phyloP scores from a whole-genome alignment of 2,113 vertebrate species.

The Nerophis ophidion region DNA sequence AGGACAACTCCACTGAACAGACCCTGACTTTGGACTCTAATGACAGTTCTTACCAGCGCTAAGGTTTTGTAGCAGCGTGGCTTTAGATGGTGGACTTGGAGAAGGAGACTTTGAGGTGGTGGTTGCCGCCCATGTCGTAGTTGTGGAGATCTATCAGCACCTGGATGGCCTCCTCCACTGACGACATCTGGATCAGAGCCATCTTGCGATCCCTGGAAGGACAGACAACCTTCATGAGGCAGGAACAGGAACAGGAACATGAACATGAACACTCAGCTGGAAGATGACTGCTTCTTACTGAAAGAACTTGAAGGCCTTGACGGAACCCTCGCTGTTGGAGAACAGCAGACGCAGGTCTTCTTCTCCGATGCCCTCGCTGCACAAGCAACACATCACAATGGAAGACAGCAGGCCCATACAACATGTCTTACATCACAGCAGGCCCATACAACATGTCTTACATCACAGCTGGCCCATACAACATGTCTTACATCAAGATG shows the following conservation, averaged over 20 bases:
- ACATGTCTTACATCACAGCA: too few species aligned
- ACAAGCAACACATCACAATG: not conserved
- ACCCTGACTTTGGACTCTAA: not conserved
- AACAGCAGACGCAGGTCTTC: slow-evolving; percentile 94
- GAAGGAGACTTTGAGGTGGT: slow-evolving; percentile 98
- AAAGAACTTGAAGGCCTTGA: slow-evolving; percentile 99
- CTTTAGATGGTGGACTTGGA: slow-evolving; percentile 96
- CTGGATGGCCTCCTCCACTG: slow-evolving; percentile 96
- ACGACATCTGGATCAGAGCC: slow-evolving; percentile 97
- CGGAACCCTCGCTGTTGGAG: slow-evolving; percentile 90
- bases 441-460: too few species aligned
- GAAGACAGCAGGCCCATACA: too few species aligned
- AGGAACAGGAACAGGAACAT: too few species aligned
- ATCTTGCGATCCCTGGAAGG: slow-evolving; percentile 93
- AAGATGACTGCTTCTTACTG: slow-evolving; percentile 79
- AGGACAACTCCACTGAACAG: not conserved
- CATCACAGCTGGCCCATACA: too few species aligned
- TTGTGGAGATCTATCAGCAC: slow-evolving; percentile 97
- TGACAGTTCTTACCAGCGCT: not conserved
- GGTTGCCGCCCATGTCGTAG: slow-evolving; percentile 96
- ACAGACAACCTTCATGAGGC: not conserved
- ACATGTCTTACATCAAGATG: too few species aligned
- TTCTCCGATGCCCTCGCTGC: slow-evolving; percentile 87
- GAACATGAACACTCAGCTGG: too few species aligned
- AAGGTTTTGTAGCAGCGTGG: not conserved